These are phyloP conservation scores for Aporophyla nigra DNA, from an alignment of 2,888 invertebrate genomes.

Conservation along the genomic window DNA sequence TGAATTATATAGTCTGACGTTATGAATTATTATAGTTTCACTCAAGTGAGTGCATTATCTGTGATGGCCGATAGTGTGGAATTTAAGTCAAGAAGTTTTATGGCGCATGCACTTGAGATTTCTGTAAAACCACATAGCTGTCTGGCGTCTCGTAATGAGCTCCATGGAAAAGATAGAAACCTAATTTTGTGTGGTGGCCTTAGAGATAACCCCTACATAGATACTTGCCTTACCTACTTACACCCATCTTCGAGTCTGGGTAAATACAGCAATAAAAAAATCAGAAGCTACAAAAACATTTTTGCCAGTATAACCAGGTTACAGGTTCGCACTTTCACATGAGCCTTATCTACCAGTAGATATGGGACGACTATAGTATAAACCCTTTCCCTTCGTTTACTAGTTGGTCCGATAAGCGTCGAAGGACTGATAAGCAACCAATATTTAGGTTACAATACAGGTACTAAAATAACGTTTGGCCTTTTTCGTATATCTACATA, in stretches of 20 bases:
- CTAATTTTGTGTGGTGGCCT: neutral
- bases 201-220: neutral
- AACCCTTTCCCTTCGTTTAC: constrained; percentile 17
- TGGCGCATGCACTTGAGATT: constrained; percentile 16
- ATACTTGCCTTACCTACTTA: neutral
- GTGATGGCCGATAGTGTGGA: constrained; percentile 21
- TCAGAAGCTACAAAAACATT: neutral
- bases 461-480: constrained; percentile 8
- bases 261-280: neutral
- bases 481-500: neutral
- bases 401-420: constrained; percentile 21
- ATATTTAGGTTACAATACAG: constrained; percentile 20
- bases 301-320: neutral
- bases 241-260: neutral
- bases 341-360: constrained; percentile 21
- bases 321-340: constrained; percentile 21
- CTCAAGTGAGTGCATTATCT: constrained; percentile 44
- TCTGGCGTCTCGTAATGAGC: neutral
- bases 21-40: constrained; percentile 44
- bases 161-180: neutral
- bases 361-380: neutral
- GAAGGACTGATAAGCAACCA: constrained; percentile 32
- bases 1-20: constrained; percentile 51
- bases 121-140: neutral
- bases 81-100: constrained; percentile 25